Evolutionary conservation across 64 coral and sea anemone genomes (phyloP).

Genomic region (Montipora efflorescens): DNA sequence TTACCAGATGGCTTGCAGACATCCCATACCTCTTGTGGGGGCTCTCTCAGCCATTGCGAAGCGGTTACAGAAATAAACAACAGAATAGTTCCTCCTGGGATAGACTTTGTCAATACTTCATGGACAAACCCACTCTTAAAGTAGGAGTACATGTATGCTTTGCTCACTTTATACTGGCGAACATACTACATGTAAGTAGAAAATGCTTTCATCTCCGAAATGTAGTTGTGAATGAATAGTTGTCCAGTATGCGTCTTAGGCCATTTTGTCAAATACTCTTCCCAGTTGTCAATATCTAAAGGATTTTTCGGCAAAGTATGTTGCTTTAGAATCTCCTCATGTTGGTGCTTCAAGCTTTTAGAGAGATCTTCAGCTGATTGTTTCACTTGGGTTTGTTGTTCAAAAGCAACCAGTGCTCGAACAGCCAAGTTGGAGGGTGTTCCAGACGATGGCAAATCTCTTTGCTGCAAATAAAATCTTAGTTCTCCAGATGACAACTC

Average conservation of each 20-base stretch:
- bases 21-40: slow-evolving; percentile 48
- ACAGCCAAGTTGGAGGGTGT: too few species aligned
- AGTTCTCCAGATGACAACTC: too few species aligned
- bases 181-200: slow-evolving; percentile 1
- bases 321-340: slow-evolving; percentile 8
- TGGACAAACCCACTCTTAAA: slow-evolving; percentile 68
- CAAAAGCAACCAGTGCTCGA: too few species aligned
- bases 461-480: too few species aligned
- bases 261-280: slow-evolving; percentile 3
- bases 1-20: slow-evolving; percentile 38
- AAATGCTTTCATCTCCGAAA: too few species aligned
- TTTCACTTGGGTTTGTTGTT: too few species aligned
- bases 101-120: slow-evolving; percentile 20
- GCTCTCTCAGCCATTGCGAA: slow-evolving; percentile 28
- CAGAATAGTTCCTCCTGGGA: slow-evolving; percentile 12
- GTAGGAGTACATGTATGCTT: slow-evolving; percentile 34
- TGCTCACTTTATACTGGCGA: slow-evolving; percentile 59
- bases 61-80: slow-evolving; percentile 38
- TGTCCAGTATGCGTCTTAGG: too few species aligned
- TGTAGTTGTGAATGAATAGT: too few species aligned
- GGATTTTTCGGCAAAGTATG: slow-evolving; percentile 38
- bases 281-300: slow-evolving; percentile 49
- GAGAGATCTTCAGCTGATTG: slow-evolving; percentile 5
- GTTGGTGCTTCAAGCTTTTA: slow-evolving; percentile 29
- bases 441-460: too few species aligned